These are phyloP conservation scores for Alouatta palliata DNA, from an alignment of 2,113 vertebrate genomes.

Conservation along the genomic window DNA sequence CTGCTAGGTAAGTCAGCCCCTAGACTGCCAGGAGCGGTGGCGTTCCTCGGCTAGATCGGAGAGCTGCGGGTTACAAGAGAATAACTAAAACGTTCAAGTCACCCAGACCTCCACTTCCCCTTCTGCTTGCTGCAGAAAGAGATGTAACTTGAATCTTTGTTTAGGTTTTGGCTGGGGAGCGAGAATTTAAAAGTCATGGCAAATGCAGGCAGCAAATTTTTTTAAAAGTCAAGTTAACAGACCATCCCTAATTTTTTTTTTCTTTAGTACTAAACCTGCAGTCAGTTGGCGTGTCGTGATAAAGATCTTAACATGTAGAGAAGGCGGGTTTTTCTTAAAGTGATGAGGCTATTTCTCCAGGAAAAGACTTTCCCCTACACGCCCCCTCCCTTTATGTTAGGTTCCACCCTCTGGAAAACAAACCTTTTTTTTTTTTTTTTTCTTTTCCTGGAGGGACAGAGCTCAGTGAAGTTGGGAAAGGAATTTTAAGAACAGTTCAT, in stretches of 20 bases:
- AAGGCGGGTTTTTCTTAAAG: slow-evolving; percentile 84
- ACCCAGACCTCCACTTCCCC: fast-evolving
- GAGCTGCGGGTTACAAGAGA: not conserved
- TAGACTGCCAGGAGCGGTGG: not conserved
- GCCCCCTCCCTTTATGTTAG: slow-evolving; percentile 60
- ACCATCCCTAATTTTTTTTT: not conserved
- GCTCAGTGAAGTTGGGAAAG: slow-evolving; percentile 73
- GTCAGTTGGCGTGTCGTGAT: slow-evolving; percentile 61
- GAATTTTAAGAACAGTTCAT: slow-evolving; percentile 56
- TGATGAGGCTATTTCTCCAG: slow-evolving; percentile 87
- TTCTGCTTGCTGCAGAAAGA: not conserved
- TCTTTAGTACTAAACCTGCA: slow-evolving; percentile 11
- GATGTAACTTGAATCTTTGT: slow-evolving; percentile 67
- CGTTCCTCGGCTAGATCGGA: not conserved
- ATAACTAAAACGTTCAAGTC: not conserved
- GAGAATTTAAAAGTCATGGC: not conserved
- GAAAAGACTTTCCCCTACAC: slow-evolving; percentile 51
- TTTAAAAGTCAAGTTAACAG: slow-evolving; percentile 45
- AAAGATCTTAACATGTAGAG: slow-evolving; percentile 73
- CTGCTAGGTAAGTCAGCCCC: not conserved
- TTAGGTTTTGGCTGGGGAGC: slow-evolving; percentile 58
- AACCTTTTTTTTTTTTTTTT: slow-evolving; percentile 76
- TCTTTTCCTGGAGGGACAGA: slow-evolving; percentile 72
- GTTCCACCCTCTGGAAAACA: slow-evolving; percentile 89
- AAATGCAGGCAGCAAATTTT: not conserved